Conservation (phyloP, 2,888 invertebrate species). For the Nephrotoma guestfalica region DNA sequence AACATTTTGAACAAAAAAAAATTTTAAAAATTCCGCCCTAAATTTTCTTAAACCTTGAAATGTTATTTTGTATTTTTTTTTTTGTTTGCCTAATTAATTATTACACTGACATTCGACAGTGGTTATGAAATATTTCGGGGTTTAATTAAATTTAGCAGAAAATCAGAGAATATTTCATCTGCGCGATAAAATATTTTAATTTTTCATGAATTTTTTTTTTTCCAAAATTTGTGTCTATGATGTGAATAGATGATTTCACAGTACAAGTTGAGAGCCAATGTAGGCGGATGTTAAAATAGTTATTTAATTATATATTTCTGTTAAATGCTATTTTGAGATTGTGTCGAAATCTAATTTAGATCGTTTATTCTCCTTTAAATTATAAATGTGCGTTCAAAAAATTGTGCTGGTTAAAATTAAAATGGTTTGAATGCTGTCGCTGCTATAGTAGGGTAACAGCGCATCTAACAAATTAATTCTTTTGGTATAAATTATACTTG, state of each 20-base stretch:
- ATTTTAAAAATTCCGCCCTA: not conserved
- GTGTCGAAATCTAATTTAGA: not conserved
- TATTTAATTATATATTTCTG: not conserved
- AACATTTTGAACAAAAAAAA: not conserved
- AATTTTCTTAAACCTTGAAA: not conserved
- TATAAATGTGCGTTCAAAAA: not conserved
- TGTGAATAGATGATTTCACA: not conserved
- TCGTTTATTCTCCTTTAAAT: not conserved
- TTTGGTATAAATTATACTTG: too few relatives aligned
- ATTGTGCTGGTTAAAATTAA: not conserved
- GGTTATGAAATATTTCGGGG: not conserved
- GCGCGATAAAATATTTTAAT: not conserved
- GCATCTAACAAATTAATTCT: not conserved
- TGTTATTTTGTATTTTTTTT: not conserved
- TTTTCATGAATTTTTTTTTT: not conserved
- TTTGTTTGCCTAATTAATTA: not conserved
- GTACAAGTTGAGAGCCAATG: not conserved
- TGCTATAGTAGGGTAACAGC: not conserved
- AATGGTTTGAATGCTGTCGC: not conserved
- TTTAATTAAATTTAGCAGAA: not conserved
- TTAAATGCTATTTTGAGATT: not conserved
- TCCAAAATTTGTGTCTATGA: not conserved
- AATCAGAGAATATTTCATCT: not conserved
- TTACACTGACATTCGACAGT: not conserved
- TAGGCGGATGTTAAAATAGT: not conserved